phyloP scores from a whole-genome alignment of 2,113 vertebrate species.

The Caranx ignobilis region DNA sequence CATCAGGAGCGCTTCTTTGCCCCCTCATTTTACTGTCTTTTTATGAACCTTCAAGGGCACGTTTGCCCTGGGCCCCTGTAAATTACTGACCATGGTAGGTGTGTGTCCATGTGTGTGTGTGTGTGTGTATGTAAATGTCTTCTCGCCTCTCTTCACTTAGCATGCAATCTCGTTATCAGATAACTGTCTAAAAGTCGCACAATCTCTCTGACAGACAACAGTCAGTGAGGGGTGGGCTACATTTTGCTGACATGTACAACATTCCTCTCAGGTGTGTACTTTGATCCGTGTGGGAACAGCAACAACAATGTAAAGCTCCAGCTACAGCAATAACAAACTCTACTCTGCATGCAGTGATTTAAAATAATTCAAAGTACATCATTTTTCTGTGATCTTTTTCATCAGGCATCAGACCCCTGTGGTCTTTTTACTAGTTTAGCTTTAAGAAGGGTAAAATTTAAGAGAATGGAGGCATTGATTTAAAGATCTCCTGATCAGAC shows the following conservation, averaged over 20 bases:
- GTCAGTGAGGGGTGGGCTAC: not conserved
- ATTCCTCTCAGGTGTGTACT: conserved; percentile 39
- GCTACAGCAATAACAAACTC: not conserved
- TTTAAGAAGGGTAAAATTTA: no score
- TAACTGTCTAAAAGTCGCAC: conserved; percentile 14
- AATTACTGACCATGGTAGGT: conserved; percentile 56
- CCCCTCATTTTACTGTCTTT: conserved; percentile 42
- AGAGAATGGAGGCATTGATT: no score
- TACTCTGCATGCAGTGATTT: no score
- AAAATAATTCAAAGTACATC: no score
- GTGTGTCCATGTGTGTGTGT: conserved; percentile 45
- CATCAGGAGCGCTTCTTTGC: conserved; percentile 26
- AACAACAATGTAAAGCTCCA: not conserved
- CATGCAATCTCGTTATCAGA: conserved; percentile 39
- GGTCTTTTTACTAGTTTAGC: no score
- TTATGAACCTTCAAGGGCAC: conserved; percentile 53
- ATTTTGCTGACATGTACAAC: conserved; percentile 23
- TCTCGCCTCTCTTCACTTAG: conserved; percentile 30
- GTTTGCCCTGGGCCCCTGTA: conserved; percentile 39
- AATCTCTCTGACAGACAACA: conserved; percentile 4
- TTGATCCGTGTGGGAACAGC: conserved; percentile 25
- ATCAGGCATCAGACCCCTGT: no score
- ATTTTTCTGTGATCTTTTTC: no score
- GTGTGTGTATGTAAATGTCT: conserved; percentile 33
- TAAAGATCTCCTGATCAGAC: no score